Evolutionary conservation across 2,113 vertebrate species (phyloP).

Genomic region (Ictalurus furcatus): DNA sequence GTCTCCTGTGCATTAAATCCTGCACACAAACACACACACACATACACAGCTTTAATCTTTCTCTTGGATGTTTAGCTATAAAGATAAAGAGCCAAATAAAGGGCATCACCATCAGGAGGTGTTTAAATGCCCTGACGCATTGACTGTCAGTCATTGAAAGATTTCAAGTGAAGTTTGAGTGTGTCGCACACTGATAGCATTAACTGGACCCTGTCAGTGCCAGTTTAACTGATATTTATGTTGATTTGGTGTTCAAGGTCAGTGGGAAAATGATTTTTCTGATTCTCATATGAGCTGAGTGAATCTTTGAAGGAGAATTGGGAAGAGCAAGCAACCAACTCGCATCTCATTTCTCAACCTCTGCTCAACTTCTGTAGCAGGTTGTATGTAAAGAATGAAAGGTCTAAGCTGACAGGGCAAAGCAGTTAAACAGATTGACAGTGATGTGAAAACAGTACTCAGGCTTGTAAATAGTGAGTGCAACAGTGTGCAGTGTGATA

Average conservation of each 20-base stretch:
- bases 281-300: not conserved
- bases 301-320: not conserved
- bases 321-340: not conserved
- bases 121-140: not conserved
- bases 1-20: slow-evolving; percentile 24
- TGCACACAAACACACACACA: slow-evolving; percentile 32
- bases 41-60: slow-evolving; percentile 39
- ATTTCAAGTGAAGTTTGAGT: not conserved
- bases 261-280: not conserved
- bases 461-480: not conserved
- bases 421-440: not conserved
- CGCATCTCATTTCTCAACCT: not conserved
- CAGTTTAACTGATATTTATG: not conserved
- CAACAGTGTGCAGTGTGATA: not conserved
- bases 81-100: not conserved
- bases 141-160: not conserved
- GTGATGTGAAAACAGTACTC: not conserved
- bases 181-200: not conserved
- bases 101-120: not conserved
- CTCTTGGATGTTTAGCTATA: slow-evolving; percentile 27
- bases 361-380: not conserved
- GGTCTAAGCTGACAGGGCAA: not conserved
- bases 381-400: not conserved
- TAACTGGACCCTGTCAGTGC: not conserved
- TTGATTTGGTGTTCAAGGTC: slow-evolving; percentile 3